Conservation (phyloP, 2,113 vertebrate species). For the Sinocyclocheilus grahami region DNA sequence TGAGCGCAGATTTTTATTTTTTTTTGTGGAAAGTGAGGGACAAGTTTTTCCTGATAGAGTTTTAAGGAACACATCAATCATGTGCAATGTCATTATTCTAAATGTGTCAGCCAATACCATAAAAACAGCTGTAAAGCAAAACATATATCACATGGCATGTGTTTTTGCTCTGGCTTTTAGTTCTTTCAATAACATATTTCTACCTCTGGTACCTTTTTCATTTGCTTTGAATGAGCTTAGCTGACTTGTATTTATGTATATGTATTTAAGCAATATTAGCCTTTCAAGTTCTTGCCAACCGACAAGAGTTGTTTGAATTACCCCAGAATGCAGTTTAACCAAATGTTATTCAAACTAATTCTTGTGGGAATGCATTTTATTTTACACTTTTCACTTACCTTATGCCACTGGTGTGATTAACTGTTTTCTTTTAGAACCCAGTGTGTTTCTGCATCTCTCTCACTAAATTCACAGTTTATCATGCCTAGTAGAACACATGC, state of each 20-base stretch:
- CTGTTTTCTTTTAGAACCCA: no score
- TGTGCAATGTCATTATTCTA: slow-evolving; percentile 5
- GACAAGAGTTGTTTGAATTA: slow-evolving; percentile 41
- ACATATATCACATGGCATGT: slow-evolving; percentile 2
- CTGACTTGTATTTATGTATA: background rate
- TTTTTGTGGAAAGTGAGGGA: background rate
- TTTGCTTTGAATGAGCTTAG: background rate
- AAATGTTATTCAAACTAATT: slow-evolving; percentile 43
- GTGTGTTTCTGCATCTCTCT: background rate
- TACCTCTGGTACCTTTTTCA: slow-evolving; percentile 13
- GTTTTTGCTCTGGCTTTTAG: background rate
- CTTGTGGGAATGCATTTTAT: slow-evolving; percentile 19
- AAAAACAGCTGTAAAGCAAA: slow-evolving; percentile 37
- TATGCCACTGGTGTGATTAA: no score
- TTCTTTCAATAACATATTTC: slow-evolving; percentile 30
- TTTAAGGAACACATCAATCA: slow-evolving; percentile 41
- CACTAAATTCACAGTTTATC: background rate
- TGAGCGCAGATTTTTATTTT: background rate
- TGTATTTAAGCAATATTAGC: slow-evolving; percentile 21
- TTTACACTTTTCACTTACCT: no score
- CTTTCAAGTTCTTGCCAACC: slow-evolving; percentile 8
- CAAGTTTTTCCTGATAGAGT: background rate
- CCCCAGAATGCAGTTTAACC: slow-evolving; percentile 42
- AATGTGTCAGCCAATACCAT: no score
- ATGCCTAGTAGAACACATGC: background rate